Conservation (phyloP, 2,888 invertebrate genomes). For the Lasioglossum vierecki region DNA sequence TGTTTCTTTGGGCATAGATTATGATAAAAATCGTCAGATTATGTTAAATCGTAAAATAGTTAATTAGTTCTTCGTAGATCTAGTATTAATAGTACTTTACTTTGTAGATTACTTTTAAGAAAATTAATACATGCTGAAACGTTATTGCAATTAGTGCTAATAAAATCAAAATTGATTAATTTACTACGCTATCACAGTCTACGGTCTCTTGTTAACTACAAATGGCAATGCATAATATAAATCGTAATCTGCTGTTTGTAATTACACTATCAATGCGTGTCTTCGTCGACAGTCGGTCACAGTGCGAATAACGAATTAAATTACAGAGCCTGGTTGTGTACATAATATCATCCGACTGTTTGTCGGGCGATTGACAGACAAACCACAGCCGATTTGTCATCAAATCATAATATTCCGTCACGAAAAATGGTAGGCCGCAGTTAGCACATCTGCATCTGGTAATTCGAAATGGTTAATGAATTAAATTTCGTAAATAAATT, state of each 20-base stretch:
- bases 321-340: slow-evolving; percentile 34
- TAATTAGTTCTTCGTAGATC: not conserved
- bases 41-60: not conserved
- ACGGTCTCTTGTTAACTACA: not conserved
- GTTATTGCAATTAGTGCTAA: not conserved
- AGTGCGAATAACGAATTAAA: slow-evolving; percentile 36
- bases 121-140: not conserved
- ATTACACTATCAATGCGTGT: slow-evolving; percentile 20
- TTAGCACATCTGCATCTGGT: not conserved
- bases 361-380: slow-evolving; percentile 41
- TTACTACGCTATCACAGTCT: not conserved
- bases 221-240: not conserved
- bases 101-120: not conserved
- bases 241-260: slow-evolving; percentile 10
- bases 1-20: not conserved
- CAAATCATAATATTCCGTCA: slow-evolving; percentile 10
- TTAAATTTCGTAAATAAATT: no score
- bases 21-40: not conserved
- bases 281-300: slow-evolving; percentile 26
- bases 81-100: not conserved
- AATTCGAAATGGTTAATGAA: no score
- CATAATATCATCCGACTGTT: slow-evolving; percentile 35
- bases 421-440: not conserved
- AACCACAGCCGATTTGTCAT: slow-evolving; percentile 31
- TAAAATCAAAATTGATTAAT: not conserved